Conservation (phyloP, 2,113 vertebrate species). For the Sclerurus mexicanus region DNA sequence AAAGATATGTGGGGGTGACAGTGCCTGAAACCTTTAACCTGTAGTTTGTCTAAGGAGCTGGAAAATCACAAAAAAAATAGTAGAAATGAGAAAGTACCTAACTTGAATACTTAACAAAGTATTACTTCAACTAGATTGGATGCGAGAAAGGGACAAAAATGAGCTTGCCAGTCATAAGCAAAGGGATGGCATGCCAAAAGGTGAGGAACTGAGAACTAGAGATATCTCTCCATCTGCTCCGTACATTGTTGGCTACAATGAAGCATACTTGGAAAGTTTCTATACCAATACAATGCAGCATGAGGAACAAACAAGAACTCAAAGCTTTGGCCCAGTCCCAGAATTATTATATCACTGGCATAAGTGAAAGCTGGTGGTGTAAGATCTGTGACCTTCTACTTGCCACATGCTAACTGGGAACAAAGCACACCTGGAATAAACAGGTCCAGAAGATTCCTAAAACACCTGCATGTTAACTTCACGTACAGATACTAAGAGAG, state of each 20-base stretch:
- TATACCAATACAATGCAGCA: neutral
- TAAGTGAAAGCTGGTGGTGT: neutral
- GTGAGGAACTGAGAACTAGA: neutral
- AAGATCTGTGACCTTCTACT: neutral
- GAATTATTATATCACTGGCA: neutral
- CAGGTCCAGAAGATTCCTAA: neutral
- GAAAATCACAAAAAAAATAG: neutral
- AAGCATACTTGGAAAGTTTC: neutral
- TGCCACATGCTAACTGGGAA: neutral
- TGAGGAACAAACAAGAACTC: neutral
- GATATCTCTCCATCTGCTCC: neutral
- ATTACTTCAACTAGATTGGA: neutral
- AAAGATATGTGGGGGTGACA: neutral
- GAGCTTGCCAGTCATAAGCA: neutral
- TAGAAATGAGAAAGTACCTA: neutral
- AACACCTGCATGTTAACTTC: neutral
- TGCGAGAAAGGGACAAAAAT: neutral
- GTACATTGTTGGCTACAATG: neutral
- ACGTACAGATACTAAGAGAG: neutral
- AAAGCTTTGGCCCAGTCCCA: neutral
- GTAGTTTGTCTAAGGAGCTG: neutral
- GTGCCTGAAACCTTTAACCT: neutral
- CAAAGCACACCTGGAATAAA: neutral
- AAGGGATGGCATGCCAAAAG: neutral
- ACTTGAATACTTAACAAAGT: neutral